Conservation (phyloP, 2,797 vertebrate genomes). For the Amphiprion clarkii region DNA sequence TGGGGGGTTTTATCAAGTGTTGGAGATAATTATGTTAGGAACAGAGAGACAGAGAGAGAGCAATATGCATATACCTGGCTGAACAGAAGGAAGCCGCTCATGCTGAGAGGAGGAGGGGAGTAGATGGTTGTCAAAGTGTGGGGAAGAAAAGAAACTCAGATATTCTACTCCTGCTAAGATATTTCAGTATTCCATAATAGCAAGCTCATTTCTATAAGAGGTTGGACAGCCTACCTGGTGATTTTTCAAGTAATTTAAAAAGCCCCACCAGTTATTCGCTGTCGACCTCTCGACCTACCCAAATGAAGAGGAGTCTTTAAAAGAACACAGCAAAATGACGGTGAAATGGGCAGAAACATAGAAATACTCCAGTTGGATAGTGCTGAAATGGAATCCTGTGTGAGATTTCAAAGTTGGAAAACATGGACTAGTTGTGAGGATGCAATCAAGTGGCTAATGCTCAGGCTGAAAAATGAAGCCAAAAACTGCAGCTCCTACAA, state of each 20-base stretch:
- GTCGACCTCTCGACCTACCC: slow-evolving; percentile 19
- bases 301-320: not conserved
- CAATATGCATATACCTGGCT: slow-evolving; percentile 37
- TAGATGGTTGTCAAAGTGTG: slow-evolving; percentile 23
- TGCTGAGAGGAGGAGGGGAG: not conserved
- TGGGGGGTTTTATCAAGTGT: slow-evolving; percentile 59
- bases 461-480: too few species aligned
- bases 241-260: slow-evolving; percentile 25
- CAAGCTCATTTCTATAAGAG: slow-evolving; percentile 24
- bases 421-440: not conserved
- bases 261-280: slow-evolving; percentile 48
- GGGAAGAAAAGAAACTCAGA: slow-evolving; percentile 5
- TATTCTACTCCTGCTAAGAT: slow-evolving; percentile 23
- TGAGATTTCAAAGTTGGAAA: slow-evolving; percentile 1
- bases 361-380: not conserved
- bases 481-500: too few species aligned
- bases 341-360: not conserved
- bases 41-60: slow-evolving; percentile 28
- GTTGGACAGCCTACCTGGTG: slow-evolving; percentile 11
- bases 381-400: not conserved
- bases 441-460: too few species aligned
- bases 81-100: slow-evolving; percentile 37
- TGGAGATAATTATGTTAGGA: slow-evolving; percentile 62
- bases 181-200: slow-evolving; percentile 20
- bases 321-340: slow-evolving; percentile 20